phyloP scores from a whole-genome alignment of 2,113 vertebrate genomes.

The Sylvietta virens region DNA sequence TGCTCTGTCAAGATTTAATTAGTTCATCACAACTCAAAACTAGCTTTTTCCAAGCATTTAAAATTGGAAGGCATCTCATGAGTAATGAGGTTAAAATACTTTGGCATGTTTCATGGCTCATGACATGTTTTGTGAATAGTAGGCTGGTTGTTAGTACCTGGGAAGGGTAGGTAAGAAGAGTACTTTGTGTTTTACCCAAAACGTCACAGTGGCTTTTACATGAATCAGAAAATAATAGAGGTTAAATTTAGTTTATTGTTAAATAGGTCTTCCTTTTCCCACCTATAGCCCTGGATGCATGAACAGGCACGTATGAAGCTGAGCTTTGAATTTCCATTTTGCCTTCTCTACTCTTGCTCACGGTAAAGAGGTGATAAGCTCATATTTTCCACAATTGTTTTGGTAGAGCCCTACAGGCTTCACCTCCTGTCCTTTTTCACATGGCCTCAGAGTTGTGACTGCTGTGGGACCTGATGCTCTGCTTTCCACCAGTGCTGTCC shows the following conservation, averaged over 20 bases:
- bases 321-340: not conserved
- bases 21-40: not conserved
- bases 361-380: not conserved
- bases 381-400: not conserved
- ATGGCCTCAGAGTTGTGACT: not conserved
- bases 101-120: not conserved
- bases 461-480: fast-evolving
- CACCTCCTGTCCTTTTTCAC: not conserved
- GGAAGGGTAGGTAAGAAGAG: not conserved
- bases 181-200: not conserved
- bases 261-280: not conserved
- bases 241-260: not conserved
- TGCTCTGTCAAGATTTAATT: not conserved
- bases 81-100: not conserved
- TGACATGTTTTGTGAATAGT: not conserved
- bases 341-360: not conserved
- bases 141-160: not conserved
- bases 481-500: not conserved
- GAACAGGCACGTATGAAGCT: not conserved
- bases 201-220: not conserved
- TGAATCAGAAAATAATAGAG: not conserved
- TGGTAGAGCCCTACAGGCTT: not conserved
- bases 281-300: not conserved
- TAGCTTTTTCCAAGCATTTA: not conserved
- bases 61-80: not conserved